Conservation (phyloP, 2,888 invertebrate genomes). For the Beris chalybata region DNA sequence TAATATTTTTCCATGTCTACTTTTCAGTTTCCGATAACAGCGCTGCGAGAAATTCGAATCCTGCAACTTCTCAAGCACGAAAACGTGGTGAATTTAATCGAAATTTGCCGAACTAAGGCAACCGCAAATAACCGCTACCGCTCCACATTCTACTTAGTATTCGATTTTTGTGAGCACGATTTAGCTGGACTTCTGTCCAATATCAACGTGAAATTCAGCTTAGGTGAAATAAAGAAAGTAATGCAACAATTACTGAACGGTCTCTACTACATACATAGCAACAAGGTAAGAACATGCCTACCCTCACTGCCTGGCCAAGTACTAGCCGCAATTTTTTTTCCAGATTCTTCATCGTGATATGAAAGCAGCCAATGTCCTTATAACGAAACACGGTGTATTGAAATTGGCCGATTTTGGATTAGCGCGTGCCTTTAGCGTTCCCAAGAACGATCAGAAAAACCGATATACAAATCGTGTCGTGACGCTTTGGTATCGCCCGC, state of each 20-base stretch:
- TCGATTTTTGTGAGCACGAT: slow-evolving; percentile 99
- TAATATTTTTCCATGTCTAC: neutral
- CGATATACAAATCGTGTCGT: slow-evolving; percentile 98
- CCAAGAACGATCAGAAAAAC: slow-evolving; percentile 81
- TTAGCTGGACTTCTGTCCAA: slow-evolving; percentile 94
- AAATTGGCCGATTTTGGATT: slow-evolving; percentile 98
- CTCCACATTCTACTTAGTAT: slow-evolving; percentile 76
- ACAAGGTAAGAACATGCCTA: slow-evolving; percentile 63
- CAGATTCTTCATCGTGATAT: slow-evolving; percentile 91
- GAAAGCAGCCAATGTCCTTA: slow-evolving; percentile 98
- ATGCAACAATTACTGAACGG: slow-evolving; percentile 84
- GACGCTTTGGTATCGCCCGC: slow-evolving; percentile 88
- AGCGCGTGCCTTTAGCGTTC: slow-evolving; percentile 89
- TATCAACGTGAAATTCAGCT: slow-evolving; percentile 91
- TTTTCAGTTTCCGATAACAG: slow-evolving; percentile 94
- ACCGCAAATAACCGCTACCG: slow-evolving; percentile 57
- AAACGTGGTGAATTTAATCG: slow-evolving; percentile 95
- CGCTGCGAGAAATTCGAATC: slow-evolving; percentile 94
- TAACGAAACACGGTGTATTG: slow-evolving; percentile 90
- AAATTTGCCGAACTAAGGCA: slow-evolving; percentile 94
- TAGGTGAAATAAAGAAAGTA: slow-evolving; percentile 96
- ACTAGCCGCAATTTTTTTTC: neutral
- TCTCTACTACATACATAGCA: slow-evolving; percentile 94
- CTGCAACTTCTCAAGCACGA: slow-evolving; percentile 92
- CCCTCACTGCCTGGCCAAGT: neutral